phyloP scores from a whole-genome alignment of 2,113 vertebrate genomes.

The Fregetta grallaria region DNA sequence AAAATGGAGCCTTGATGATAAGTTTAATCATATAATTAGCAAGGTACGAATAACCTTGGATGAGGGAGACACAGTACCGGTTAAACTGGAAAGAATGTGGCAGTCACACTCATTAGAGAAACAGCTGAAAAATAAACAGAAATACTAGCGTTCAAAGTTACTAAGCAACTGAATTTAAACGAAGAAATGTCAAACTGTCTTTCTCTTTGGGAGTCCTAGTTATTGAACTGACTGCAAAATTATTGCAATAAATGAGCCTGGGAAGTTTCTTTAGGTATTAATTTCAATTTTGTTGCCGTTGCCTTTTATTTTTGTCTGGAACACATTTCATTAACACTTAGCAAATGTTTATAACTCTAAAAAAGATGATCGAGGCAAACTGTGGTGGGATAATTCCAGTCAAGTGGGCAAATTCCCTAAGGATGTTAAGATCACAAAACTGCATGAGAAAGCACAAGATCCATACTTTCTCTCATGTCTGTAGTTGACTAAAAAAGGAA shows the following conservation, averaged over 20 bases:
- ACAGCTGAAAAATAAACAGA: constrained; percentile 20
- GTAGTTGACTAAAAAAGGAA: constrained; percentile 14
- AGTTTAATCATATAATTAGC: constrained; percentile 9
- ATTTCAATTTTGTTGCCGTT: background rate
- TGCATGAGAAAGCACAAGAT: background rate
- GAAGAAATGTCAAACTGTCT: background rate
- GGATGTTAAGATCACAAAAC: background rate
- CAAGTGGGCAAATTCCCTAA: background rate
- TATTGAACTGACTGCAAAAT: background rate
- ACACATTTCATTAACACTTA: background rate
- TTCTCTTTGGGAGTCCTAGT: background rate
- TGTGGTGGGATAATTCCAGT: background rate
- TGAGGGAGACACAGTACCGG: background rate
- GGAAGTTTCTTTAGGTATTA: background rate
- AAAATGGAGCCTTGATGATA: background rate
- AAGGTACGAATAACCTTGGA: background rate
- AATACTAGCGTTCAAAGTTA: background rate
- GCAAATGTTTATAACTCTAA: background rate
- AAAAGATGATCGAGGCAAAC: background rate
- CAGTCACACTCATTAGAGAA: background rate
- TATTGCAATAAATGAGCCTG: background rate
- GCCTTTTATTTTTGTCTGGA: background rate
- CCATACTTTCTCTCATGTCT: background rate
- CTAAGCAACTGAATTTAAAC: background rate
- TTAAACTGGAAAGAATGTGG: constrained; percentile 6